Conservation (phyloP, 2,888 invertebrate species). For the Cerceris ruficornis region DNA sequence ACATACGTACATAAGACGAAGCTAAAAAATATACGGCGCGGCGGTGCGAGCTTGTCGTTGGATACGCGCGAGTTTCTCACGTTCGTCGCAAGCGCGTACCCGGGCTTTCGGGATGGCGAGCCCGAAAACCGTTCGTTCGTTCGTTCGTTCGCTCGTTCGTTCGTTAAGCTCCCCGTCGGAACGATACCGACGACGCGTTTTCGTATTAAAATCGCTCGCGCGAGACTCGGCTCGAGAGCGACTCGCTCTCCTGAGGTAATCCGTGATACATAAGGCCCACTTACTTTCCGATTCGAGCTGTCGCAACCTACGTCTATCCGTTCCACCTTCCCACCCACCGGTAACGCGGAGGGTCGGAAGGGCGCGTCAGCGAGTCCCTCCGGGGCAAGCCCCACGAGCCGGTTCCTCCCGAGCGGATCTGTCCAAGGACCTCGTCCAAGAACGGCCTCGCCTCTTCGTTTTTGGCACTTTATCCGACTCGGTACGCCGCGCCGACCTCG, state of each 20-base stretch:
- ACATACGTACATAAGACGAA: slow-evolving; percentile 49
- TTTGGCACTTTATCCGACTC: slow-evolving; percentile 43
- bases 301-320: slow-evolving; percentile 30
- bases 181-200: not conserved
- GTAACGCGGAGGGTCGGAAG: no score
- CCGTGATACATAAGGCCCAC: slow-evolving; percentile 70
- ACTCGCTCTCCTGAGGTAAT: slow-evolving; percentile 67
- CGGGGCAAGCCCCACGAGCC: no score
- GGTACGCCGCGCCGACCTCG: no score
- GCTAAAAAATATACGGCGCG: slow-evolving; percentile 57
- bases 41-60: slow-evolving; percentile 43
- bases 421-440: no score
- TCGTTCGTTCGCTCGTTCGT: not conserved
- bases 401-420: no score
- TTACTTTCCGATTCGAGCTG: slow-evolving; percentile 65
- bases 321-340: no score
- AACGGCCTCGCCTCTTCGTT: no score
- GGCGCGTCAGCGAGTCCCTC: no score
- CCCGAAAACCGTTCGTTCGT: not conserved
- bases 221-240: slow-evolving; percentile 59
- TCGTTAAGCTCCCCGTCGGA: not conserved
- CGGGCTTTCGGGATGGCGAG: no score
- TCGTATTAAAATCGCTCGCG: slow-evolving; percentile 29
- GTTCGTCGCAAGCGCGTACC: not conserved
- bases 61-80: slow-evolving; percentile 38